phyloP scores from a whole-genome alignment of 2,113 vertebrate species.

The Amphiprion percula region DNA sequence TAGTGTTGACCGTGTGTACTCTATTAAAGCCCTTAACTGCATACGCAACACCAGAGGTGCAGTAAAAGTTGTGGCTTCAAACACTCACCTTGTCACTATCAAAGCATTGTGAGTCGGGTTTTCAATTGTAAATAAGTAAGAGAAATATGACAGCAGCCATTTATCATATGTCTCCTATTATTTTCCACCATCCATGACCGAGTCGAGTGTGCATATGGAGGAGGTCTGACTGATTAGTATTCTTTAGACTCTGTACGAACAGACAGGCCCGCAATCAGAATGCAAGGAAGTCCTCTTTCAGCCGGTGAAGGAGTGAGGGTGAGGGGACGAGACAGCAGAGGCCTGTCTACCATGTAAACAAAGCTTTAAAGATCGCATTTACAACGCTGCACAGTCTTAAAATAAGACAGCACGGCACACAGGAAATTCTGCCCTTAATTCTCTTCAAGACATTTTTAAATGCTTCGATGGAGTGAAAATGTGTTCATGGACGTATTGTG shows the following conservation, averaged over 20 bases:
- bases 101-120: neutral
- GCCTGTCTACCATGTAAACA: constrained; percentile 78
- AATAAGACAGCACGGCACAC: constrained; percentile 20
- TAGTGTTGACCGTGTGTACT: no score
- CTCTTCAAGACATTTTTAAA: constrained; percentile 13
- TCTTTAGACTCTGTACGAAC: constrained; percentile 71
- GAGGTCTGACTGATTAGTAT: constrained; percentile 80
- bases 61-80: neutral
- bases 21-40: neutral
- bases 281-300: constrained; percentile 82
- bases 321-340: constrained; percentile 68
- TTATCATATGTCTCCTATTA: constrained; percentile 59
- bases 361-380: constrained; percentile 72
- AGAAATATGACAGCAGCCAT: constrained; percentile 48
- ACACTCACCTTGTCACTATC: constrained; percentile 1
- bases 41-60: neutral
- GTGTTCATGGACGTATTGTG: constrained; percentile 10
- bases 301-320: constrained; percentile 56
- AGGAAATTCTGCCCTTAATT: constrained; percentile 5
- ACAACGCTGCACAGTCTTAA: constrained; percentile 64
- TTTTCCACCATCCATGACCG: constrained; percentile 46
- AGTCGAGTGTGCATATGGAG: constrained; percentile 51
- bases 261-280: constrained; percentile 76
- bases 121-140: constrained; percentile 29
- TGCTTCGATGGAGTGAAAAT: constrained; percentile 5